Percentiles rank a stretch among this genome's conserved stretches.
Conservation (phyloP, 1,140 invertebrate genomes). For the Oryzaephilus surinamensis region DNA sequence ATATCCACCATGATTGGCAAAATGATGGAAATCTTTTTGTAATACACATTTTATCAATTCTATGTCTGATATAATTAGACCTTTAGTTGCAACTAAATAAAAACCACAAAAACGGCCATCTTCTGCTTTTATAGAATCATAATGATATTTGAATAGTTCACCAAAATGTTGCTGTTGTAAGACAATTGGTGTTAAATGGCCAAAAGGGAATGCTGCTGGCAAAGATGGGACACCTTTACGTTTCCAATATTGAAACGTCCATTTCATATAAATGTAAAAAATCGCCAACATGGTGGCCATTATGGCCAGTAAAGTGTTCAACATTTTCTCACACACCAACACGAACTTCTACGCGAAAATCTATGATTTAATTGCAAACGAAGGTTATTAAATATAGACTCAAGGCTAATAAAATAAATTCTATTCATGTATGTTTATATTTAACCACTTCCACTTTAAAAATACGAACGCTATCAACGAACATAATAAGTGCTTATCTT, state of each 20-base stretch:
- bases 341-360: background rate
- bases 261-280: constrained; percentile 5
- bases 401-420: too few species aligned
- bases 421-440: too few species aligned
- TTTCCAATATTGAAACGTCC: constrained; percentile 35
- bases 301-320: background rate
- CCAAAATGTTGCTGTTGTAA: constrained; percentile 2
- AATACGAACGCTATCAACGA: background rate
- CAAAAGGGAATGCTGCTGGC: constrained; percentile 12
- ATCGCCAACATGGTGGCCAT: background rate
- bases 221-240: constrained; percentile 34
- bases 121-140: constrained; percentile 25
- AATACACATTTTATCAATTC: constrained; percentile 47
- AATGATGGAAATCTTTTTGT: constrained; percentile 46
- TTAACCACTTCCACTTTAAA: too few species aligned
- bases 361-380: too few species aligned
- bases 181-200: background rate
- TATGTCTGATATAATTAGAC: constrained; percentile 41
- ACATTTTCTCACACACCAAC: background rate
- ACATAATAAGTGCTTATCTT: constrained; percentile 1
- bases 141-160: constrained; percentile 1
- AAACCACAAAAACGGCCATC: constrained; percentile 9
- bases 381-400: too few species aligned
- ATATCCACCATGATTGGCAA: constrained; percentile 38
- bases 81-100: constrained; percentile 37